Base-by-base conservation (phyloP, 2,888 invertebrate species). In the Hemaris fuciformis region DNA sequence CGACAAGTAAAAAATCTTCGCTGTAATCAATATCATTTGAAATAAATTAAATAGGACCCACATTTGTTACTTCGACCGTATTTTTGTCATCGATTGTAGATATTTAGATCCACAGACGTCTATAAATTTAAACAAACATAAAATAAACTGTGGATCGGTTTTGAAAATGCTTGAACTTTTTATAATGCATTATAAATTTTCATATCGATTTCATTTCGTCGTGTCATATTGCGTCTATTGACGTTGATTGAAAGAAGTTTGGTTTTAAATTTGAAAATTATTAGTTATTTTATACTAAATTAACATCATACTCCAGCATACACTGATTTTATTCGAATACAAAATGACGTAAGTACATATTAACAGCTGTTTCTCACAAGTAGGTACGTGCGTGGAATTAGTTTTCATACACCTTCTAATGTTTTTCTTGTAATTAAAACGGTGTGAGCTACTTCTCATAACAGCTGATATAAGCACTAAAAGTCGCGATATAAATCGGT, bases 11-110 rank as follows among this genome's bases (percentile, higher is more conserved):
- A 76, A 80, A 78, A 76, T 78, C 70, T 79, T 74, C 66, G 69
- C 71, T 76, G 85, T 85, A 85, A 87, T 87, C 86, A 86, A 88
- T 87, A 84, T 80, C 75, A 67, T 62, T 59, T 64, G 83, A 84
- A 81, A 84, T 88, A 83, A 84, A 86, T 87, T 83, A 74, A 76
- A 70, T 72, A 72, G 77, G 79, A 81, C 81, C 80, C 80, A 78
- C 76, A 84, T 88, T 80, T 83, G 80, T 86, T 76, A 76, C 66
- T 64, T 62, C 64, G 64, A 63, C 67, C 70, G 68, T 69, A 71
- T 73, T 75, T 79, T 81, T 88, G 85, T 87, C 87, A 84, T 83
- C 83, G 72, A 69, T 70, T 74, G 65, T 48, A 48, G 59, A 66
- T 68, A 67, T 68, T 74, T 66, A 69, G 75, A 82, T 83, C 79